Evolutionary conservation across 2,888 invertebrate species (phyloP).

Genomic region (Ommatoiulus sabulosus): DNA sequence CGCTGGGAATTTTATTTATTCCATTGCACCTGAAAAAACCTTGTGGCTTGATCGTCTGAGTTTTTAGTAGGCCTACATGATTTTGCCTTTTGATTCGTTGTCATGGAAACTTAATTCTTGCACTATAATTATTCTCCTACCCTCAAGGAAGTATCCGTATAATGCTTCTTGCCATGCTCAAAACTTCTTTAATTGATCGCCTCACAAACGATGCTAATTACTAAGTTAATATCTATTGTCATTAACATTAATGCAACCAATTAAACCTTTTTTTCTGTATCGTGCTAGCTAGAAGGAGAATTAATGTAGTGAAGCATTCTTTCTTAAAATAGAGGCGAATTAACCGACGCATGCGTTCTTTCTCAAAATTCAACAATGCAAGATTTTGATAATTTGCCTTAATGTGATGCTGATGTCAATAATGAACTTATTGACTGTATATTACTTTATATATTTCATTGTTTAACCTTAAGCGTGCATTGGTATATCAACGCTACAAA

Average conservation of each 20-base stretch:
- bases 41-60: background rate
- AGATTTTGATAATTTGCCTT: too few species aligned
- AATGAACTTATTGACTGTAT: too few species aligned
- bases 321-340: background rate
- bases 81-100: constrained; percentile 7
- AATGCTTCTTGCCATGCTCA: background rate
- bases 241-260: constrained; percentile 47
- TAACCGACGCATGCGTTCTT: background rate
- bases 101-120: background rate
- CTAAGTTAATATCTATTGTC: constrained; percentile 35
- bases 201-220: constrained; percentile 17
- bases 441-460: too few species aligned
- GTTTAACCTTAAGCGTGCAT: too few species aligned
- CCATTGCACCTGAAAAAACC: background rate
- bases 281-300: background rate
- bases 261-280: background rate
- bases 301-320: background rate
- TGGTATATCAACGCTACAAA: too few species aligned
- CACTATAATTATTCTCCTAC: background rate
- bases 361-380: background rate
- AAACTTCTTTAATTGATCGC: constrained; percentile 46
- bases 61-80: background rate
- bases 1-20: background rate
- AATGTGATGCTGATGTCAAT: too few species aligned
- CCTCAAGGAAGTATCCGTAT: background rate